Evolutionary conservation across 2,797 vertebrate species (phyloP).

Genomic region (Sorex maritimensis): DNA sequence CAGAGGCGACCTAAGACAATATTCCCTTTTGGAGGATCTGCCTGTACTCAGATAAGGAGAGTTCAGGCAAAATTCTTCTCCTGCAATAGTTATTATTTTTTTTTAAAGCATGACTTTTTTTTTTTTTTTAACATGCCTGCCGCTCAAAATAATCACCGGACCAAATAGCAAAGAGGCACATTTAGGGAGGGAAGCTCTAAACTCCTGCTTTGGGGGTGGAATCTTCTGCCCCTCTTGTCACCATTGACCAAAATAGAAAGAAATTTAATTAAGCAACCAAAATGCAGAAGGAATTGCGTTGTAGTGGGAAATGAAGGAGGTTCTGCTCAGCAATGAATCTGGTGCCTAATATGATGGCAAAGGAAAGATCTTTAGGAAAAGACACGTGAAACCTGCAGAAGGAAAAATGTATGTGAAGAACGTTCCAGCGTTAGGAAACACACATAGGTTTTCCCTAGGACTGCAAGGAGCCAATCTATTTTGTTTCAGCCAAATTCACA

Average conservation of each 20-base stretch:
- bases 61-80: neutral
- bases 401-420: too few relatives aligned
- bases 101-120: neutral
- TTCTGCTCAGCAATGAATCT: neutral
- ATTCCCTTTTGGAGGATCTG: neutral
- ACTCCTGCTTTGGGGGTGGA: neutral
- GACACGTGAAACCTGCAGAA: neutral
- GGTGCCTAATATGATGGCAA: neutral
- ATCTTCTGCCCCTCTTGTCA: neutral
- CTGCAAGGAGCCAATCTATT: neutral
- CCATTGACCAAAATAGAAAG: neutral
- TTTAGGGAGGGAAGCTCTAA: neutral
- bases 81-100: too few relatives aligned
- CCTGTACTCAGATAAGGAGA: neutral
- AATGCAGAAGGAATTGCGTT: neutral
- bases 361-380: neutral
- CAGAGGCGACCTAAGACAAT: neutral
- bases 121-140: neutral
- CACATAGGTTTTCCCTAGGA: neutral
- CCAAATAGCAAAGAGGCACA: neutral
- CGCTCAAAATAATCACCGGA: neutral
- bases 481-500: slow-evolving; percentile 5
- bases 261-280: slow-evolving; percentile 3
- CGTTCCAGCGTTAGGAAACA: neutral
- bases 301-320: neutral